Evolutionary conservation across 1,140 invertebrate species (phyloP).

Genomic region (Lepidotrigona ventralis): DNA sequence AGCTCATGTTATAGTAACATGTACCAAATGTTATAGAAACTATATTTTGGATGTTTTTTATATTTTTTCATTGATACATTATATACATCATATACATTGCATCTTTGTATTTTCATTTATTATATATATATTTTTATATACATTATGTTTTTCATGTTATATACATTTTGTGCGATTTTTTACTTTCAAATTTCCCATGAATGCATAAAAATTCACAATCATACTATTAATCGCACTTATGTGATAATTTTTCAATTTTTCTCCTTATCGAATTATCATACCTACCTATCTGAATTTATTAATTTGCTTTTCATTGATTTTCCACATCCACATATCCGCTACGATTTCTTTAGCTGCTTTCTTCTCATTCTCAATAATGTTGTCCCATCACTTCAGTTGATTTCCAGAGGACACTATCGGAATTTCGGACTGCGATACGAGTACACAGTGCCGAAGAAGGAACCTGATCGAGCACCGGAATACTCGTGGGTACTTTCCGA

Average conservation of each 20-base stretch:
- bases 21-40: no score
- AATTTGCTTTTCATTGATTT: not conserved
- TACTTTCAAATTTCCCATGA: no score
- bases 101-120: no score
- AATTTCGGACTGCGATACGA: constrained; percentile 92
- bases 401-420: constrained; percentile 87
- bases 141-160: no score
- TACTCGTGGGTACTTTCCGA: constrained; percentile 88
- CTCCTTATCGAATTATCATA: not conserved
- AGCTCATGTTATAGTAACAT: no score
- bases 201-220: no score
- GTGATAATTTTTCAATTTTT: not conserved
- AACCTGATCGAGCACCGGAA: constrained; percentile 82
- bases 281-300: not conserved
- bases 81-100: no score
- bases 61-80: no score
- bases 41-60: no score
- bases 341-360: constrained; percentile 19
- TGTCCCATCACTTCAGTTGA: constrained; percentile 82
- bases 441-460: constrained; percentile 88
- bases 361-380: constrained; percentile 40
- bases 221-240: no score
- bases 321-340: not conserved
- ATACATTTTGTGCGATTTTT: no score
- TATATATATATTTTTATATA: no score